Evolutionary conservation across 2,113 vertebrate genomes (phyloP).

Genomic region (Pipa parva): DNA sequence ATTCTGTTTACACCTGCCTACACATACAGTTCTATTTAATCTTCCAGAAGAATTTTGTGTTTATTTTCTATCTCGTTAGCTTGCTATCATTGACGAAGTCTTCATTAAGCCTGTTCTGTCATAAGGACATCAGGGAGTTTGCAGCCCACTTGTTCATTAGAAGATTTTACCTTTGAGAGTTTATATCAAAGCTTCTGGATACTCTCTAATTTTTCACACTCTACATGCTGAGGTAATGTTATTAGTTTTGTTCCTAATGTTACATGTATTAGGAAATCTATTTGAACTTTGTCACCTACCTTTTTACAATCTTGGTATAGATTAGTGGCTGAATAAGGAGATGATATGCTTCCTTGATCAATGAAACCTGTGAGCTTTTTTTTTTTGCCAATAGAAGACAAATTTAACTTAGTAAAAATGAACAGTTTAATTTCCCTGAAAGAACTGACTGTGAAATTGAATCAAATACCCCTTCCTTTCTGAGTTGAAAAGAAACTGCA

Average conservation of each 20-base stretch:
- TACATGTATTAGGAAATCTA: constrained; percentile 20
- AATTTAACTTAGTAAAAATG: not conserved
- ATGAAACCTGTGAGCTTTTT: not conserved
- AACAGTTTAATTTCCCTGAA: not conserved
- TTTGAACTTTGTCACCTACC: constrained; percentile 26
- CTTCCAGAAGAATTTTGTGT: constrained; percentile 41
- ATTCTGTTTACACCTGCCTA: constrained; percentile 24
- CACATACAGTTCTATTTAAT: not conserved
- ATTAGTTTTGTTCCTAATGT: constrained; percentile 32
- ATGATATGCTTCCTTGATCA: constrained; percentile 18
- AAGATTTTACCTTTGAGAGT: constrained; percentile 35
- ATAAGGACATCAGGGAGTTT: constrained; percentile 45
- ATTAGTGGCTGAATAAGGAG: constrained; percentile 7
- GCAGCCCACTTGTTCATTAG: constrained; percentile 45
- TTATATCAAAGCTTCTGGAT: constrained; percentile 36
- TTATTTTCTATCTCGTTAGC: constrained; percentile 40
- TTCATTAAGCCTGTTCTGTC: constrained; percentile 47
- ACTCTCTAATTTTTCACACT: constrained; percentile 24
- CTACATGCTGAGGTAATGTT: constrained; percentile 14
- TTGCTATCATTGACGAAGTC: constrained; percentile 39
- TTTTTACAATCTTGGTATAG: constrained; percentile 28
- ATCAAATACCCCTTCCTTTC: not conserved
- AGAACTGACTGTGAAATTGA: not conserved
- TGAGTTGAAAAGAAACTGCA: not conserved
- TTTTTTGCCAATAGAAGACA: not conserved